Conservation (phyloP, 1,140 invertebrate genomes). For the Cydia pomonella region DNA sequence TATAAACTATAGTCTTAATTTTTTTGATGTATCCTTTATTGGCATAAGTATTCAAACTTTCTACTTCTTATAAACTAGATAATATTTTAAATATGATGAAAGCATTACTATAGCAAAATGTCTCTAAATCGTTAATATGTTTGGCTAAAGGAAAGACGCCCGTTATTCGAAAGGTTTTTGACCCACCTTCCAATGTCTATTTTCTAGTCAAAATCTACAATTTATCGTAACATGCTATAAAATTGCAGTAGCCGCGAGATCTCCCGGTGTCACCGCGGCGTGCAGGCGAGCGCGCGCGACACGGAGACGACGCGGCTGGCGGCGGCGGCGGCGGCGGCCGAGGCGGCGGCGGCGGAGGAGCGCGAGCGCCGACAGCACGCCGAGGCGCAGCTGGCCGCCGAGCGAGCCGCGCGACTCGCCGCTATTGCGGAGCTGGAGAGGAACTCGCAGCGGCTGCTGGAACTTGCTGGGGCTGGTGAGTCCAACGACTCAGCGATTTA, state of each 20-base stretch:
- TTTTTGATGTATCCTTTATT: too few relatives aligned
- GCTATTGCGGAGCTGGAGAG: constrained; percentile 86
- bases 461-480: constrained; percentile 78
- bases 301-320: constrained; percentile 83
- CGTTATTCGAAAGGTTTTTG: too few relatives aligned
- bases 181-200: too few relatives aligned
- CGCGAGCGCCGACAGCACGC: constrained; percentile 69
- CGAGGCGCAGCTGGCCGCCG: constrained; percentile 82
- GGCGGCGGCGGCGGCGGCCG: constrained; percentile 79
- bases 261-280: constrained; percentile 75
- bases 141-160: too few relatives aligned
- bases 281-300: constrained; percentile 85
- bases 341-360: constrained; percentile 60
- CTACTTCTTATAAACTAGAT: too few relatives aligned
- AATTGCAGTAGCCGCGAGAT: constrained; percentile 59
- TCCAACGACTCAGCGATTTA: too few relatives aligned
- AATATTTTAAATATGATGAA: too few relatives aligned
- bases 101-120: too few relatives aligned
- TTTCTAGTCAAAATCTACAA: background rate
- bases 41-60: too few relatives aligned
- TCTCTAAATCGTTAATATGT: too few relatives aligned
- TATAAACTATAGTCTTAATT: too few relatives aligned
- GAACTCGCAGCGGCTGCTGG: constrained; percentile 86
- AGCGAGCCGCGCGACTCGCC: constrained; percentile 85
- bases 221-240: background rate